Evolutionary conservation across 1,140 invertebrate species (phyloP), one percentile per base, ranked within the genome.

Genomic region (Zaprionus tsacasi): DNA sequence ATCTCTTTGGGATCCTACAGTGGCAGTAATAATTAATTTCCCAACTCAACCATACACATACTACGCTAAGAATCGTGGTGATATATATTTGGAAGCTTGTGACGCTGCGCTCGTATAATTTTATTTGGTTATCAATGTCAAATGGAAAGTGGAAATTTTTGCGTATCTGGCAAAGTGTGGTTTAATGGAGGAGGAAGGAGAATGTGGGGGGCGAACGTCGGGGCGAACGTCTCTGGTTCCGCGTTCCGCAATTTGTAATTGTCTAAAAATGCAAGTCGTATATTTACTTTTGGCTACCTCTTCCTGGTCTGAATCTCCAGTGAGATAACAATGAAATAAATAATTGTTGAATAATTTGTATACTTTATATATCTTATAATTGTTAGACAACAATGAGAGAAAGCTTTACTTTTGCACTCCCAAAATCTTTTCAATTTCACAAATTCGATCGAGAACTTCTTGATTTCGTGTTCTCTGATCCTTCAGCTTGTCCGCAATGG

Each of bases 381-480:
- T 50, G 33, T 11, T 3, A 17, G 17, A 54, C 60, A 57, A 61
- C 56, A 15, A 27, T 40, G 6, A 12, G 12, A 59, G 6, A 10
- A 30, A 25, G 36, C 33, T 73, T 11, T 38, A n/a, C n/a, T 74
- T 70, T 1, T 77, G 63, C 3, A 78, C 56, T 0, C 80, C 83
- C 7, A 87, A 43, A 25, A 87, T 88, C 54, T 87, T 88, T 12
- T 87, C 82, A 12, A 87, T 87, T 78, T 87, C 82, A 38, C 80
- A 88, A 4, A 87, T 78, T 54, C 82, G 69, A 65, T 87, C 83
- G 15, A 87, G 58, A 4, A 82, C 73, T 38, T 82, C 76, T 48
- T 87, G 82, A 40, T 87, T 87, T 8, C 82, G 68, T 17, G 60
- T 67, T 27, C 72, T 82, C 52, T 87, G 82, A 6, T 88, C 82